Percentiles rank a stretch among this genome's conserved stretches.
phyloP scores from a whole-genome alignment of 2,113 vertebrate genomes.

The Prochilodus magdalenae region DNA sequence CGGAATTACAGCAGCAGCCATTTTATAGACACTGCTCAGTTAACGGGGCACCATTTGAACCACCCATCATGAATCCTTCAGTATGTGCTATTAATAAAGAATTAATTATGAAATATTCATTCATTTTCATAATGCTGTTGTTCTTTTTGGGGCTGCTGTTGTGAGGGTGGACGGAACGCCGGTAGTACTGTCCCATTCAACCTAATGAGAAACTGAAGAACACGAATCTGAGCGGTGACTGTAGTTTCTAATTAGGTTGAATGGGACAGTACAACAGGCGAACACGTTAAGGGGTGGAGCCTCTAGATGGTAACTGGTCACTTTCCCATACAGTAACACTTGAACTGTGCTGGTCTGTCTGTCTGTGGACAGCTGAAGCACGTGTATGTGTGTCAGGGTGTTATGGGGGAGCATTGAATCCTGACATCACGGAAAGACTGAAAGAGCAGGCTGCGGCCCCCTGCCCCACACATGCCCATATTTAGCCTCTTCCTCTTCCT shows the following conservation, averaged over 20 bases:
- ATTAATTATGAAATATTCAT: too few relatives aligned
- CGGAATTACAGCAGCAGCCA: not conserved
- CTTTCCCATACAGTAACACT: not conserved
- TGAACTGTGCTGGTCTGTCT: constrained; percentile 31
- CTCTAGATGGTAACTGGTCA: not conserved
- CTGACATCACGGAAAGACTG: constrained; percentile 73
- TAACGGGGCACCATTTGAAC: not conserved
- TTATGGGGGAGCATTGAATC: constrained; percentile 47
- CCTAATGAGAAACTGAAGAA: too few relatives aligned
- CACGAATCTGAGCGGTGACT: too few relatives aligned
- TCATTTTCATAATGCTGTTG: too few relatives aligned
- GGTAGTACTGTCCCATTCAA: too few relatives aligned
- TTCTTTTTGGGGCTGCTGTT: too few relatives aligned
- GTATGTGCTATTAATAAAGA: too few relatives aligned
- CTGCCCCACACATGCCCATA: constrained; percentile 63
- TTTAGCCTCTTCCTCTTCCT: constrained; percentile 71
- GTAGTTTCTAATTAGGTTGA: too few relatives aligned
- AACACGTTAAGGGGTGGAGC: not conserved
- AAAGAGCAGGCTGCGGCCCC: constrained; percentile 46
- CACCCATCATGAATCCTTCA: too few relatives aligned
- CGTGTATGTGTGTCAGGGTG: constrained; percentile 1
- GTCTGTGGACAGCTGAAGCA: constrained; percentile 56
- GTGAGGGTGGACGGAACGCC: too few relatives aligned
- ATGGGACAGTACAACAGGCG: too few relatives aligned
- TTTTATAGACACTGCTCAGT: not conserved